Evolutionary conservation across 1,140 invertebrate genomes (phyloP), one percentile per base, ranked within the genome.

Genomic region (Dendroctonus ponderosae): DNA sequence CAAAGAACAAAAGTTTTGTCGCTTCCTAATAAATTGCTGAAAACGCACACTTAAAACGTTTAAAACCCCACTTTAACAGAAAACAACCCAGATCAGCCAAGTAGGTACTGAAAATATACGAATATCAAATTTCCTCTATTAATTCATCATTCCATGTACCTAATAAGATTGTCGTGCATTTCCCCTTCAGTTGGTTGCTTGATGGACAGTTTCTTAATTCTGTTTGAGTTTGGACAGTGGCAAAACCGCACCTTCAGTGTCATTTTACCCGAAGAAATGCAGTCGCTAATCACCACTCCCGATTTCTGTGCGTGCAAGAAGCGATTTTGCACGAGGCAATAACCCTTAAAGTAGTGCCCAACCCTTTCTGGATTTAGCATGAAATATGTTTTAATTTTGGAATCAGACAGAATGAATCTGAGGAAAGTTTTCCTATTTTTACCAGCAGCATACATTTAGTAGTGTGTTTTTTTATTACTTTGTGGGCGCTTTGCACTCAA

Each of bases 221-320:
- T 62, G 59, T 62, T 62, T 62, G 49, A 62, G 39, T 62, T 62
- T 38, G 26, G 9, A 42, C 59, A 42, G 59, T 51, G 14, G 49
- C 14, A 40, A 52, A 62, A 53, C 41, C 61, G 61, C 61, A 46
- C 61, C 61, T 49, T 63, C 49, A 63, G 51, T 52, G 49, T 63
- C 61, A 63, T 50, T 63, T 63, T 63, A 63, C 61, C 12, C 15
- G 5, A 63, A 53, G 61, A 63, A 63, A 63, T 63, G 51, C 61
- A 63, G 51, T 37, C 38, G 61, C 15, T 63, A 63, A 63, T 63
- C 50, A 63, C 61, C 61, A 38, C 51, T 63, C 61, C 61, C 26
- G 51, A 26, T 62, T 48, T 59, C 56, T 14, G 40, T 53, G 39
- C 49, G 61, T 51, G 61, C 54, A 54, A 26, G 26, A 26, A 26